Conservation (phyloP, 2,797 vertebrate species). For the Leucoraja ocellata region DNA sequence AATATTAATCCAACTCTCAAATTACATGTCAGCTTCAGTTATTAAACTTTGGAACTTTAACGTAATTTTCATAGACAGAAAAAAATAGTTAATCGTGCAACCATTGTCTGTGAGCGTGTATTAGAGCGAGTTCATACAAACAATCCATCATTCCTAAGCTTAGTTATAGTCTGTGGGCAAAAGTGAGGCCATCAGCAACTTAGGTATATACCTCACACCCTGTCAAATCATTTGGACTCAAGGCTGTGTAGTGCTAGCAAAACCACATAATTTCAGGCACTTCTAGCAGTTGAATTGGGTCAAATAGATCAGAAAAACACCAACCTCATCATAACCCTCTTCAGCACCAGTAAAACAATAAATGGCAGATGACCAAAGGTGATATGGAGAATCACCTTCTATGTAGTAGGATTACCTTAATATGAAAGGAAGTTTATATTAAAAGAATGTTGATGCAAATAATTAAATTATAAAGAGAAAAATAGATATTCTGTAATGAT, state of each 20-base stretch:
- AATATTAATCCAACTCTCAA: not conserved
- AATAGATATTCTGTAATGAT: not conserved
- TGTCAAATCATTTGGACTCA: not conserved
- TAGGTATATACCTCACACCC: not conserved
- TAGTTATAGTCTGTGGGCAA: too few relatives aligned
- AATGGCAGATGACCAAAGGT: not conserved
- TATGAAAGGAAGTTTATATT: not conserved
- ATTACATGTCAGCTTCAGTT: not conserved
- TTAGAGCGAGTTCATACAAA: not conserved
- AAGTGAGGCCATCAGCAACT: not conserved
- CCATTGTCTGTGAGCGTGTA: not conserved
- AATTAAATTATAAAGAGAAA: not conserved
- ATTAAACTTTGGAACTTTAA: not conserved
- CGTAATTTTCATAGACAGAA: not conserved
- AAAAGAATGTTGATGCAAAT: not conserved
- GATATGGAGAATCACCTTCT: not conserved
- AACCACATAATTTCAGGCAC: not conserved
- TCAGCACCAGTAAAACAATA: not conserved
- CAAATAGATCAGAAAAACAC: not conserved
- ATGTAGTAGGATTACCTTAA: not conserved
- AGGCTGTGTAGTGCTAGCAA: not conserved
- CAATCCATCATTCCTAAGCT: not conserved
- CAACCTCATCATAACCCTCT: not conserved
- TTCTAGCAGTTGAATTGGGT: not conserved
- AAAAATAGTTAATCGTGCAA: not conserved